Conservation (phyloP, 2,888 invertebrate species). For the Artemia sp. region DNA sequence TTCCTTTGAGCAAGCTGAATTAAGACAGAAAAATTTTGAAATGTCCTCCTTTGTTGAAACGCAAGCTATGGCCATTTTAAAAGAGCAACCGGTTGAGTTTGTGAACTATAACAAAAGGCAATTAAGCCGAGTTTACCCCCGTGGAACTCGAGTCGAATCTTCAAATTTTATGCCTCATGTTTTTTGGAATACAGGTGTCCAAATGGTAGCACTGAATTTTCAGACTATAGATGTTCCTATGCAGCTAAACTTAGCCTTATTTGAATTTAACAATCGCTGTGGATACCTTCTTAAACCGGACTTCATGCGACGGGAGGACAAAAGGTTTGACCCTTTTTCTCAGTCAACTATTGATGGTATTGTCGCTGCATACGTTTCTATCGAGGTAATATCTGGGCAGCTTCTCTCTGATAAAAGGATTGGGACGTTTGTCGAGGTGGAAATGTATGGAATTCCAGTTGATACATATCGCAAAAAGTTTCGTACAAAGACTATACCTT, state of each 20-base stretch:
- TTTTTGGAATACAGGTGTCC: conserved; percentile 98
- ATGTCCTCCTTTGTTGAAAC: conserved; percentile 98
- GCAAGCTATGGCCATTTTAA: conserved; percentile 77
- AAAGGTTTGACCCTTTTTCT: conserved; percentile 87
- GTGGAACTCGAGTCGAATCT: conserved; percentile 86
- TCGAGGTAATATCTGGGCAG: conserved; percentile 83
- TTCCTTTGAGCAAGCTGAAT: conserved; percentile 86
- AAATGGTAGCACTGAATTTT: conserved; percentile 86
- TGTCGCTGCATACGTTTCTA: conserved; percentile 83
- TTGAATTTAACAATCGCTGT: conserved; percentile 77
- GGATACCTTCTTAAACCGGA: conserved; percentile 90
- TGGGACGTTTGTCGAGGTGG: conserved; percentile 89
- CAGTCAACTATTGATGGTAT: conserved; percentile 96
- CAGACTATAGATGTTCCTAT: conserved; percentile 89
- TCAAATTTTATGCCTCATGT: conserved; percentile 96
- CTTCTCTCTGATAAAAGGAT: conserved; percentile 79
- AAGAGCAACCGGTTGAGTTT: conserved; percentile 79
- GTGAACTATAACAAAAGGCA: conserved; percentile 96
- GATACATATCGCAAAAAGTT: conserved; percentile 87
- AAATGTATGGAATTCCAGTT: conserved; percentile 92
- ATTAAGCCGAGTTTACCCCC: conserved; percentile 85
- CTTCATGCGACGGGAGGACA: conserved; percentile 83
- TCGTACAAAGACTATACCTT: conserved; percentile 66
- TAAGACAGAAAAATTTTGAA: conserved; percentile 84
- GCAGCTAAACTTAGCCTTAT: conserved; percentile 86